Percentiles rank a stretch among this genome's conserved stretches.
These are phyloP conservation scores for Scylla paramamosain DNA, from an alignment of 1,140 invertebrate species.

Conservation along the genomic window DNA sequence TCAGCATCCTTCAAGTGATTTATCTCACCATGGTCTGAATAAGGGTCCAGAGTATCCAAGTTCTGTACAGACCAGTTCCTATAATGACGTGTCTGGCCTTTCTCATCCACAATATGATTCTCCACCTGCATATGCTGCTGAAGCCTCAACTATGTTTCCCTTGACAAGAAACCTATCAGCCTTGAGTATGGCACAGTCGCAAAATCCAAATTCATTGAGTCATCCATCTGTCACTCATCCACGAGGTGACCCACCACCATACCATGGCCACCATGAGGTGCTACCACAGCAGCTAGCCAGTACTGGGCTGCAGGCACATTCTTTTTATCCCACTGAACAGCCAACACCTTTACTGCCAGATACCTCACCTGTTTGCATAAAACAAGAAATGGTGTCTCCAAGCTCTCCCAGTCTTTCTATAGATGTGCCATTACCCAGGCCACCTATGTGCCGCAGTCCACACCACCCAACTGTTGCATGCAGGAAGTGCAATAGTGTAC, in stretches of 20 bases:
- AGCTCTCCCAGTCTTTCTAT: constrained; percentile 63
- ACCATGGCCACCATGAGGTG: constrained; percentile 64
- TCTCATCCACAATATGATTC: constrained; percentile 58
- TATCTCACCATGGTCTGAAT: constrained; percentile 25
- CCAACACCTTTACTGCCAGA: constrained; percentile 18
- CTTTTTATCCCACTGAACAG: constrained; percentile 35
- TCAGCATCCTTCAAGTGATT: constrained; percentile 51
- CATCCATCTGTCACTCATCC: background rate
- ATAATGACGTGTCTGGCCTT: constrained; percentile 46
- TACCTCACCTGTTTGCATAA: background rate
- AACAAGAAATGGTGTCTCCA: constrained; percentile 44
- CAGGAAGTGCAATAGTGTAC: constrained; percentile 70
- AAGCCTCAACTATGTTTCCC: constrained; percentile 30
- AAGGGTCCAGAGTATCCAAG: constrained; percentile 32
- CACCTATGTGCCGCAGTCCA: constrained; percentile 65
- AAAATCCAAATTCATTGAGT: background rate
- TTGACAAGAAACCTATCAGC: constrained; percentile 45
- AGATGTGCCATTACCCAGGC: constrained; percentile 63
- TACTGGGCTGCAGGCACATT: constrained; percentile 35
- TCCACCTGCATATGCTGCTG: constrained; percentile 48
- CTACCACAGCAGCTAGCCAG: constrained; percentile 35
- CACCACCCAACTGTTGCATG: constrained; percentile 70
- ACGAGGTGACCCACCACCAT: constrained; percentile 62
- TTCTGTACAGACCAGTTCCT: background rate
- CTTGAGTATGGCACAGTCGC: constrained; percentile 33